Base-by-base conservation (phyloP, 1,140 invertebrate species). In the Drosophila takahashii region DNA sequence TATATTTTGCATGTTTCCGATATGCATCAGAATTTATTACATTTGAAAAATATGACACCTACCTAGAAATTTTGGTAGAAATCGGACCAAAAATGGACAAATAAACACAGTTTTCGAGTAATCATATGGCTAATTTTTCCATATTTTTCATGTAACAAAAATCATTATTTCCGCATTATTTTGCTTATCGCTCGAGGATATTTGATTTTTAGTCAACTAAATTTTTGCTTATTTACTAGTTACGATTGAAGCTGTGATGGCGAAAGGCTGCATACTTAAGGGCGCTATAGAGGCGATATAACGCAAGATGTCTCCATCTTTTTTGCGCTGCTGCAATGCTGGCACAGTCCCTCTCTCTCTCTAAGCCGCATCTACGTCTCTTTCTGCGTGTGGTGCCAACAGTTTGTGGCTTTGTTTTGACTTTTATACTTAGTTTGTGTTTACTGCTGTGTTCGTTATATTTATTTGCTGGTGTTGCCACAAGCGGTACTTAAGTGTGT, bases 341-440 rank as follows among this genome's bases (percentile, higher is more conserved):
- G 15, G 4, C 42, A 1, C 6, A 18, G 3, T n/a, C n/a, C n/a
- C 42, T 4, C 45, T 48, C n/a, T 50, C 26, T 27, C 10, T 29
- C 26, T 48, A 10, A 27, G 45, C 22, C 6, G 13, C 3, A 2
- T 8, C 2, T 34, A 22, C 37, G 22, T 13, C 34, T 15, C 29
- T 18, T 39, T 60, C 36, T 61, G 27, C 61, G 57, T 67, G 60
- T 50, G 51, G 77, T 77, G 77, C 75, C 84, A 83, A 86, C 83
- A 87, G 79, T 86, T 87, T 86, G 83, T 83, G 83, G 83, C 83
- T 87, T 86, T 86, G 83, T 86, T 83, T 86, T 86, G 83, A 86
- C 83, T 86, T 86, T 86, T 86, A 87, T 87, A 83, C 83, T 86
- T 79, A 86, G 83, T 86, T 86, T 87, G 83, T 87, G 83, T 87